Conservation (phyloP, 2,113 vertebrate species). For the Ranitomeya variabilis region DNA sequence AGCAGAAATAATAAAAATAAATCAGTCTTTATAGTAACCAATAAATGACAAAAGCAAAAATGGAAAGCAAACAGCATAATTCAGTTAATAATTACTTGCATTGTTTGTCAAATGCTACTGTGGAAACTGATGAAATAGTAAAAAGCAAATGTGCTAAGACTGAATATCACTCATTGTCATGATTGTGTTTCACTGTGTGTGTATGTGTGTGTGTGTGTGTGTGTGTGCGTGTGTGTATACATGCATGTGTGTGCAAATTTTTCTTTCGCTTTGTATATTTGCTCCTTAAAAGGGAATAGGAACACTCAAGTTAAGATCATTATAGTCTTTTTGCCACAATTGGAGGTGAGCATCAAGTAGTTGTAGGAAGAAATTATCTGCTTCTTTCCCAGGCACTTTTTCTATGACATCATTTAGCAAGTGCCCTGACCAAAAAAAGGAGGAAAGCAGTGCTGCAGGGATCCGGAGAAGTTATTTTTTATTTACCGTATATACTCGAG, state of each 20-base stretch:
- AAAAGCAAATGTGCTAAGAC: not conserved
- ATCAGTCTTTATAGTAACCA: constrained; percentile 6
- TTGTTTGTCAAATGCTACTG: not conserved
- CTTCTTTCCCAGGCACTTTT: no score
- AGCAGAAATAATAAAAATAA: constrained; percentile 17
- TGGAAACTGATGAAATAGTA: not conserved
- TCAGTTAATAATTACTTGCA: not conserved
- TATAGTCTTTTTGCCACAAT: no score
- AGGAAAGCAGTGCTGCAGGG: no score
- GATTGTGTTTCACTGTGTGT: not conserved
- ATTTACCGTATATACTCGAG: no score
- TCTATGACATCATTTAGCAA: no score
- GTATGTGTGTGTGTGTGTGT: not conserved
- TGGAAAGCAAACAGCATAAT: not conserved
- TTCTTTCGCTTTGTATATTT: no score
- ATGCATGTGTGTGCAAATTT: not conserved
- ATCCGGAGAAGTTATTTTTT: no score
- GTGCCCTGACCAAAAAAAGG: no score
- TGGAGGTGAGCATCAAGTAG: no score
- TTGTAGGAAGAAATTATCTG: no score
- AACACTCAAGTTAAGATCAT: no score
- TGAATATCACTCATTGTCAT: not conserved
- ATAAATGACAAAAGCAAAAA: constrained; percentile 16
- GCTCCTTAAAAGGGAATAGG: no score
- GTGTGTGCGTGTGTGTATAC: not conserved